Base-by-base conservation (phyloP, 2,113 vertebrate genomes). In the Macroglossus sobrinus region DNA sequence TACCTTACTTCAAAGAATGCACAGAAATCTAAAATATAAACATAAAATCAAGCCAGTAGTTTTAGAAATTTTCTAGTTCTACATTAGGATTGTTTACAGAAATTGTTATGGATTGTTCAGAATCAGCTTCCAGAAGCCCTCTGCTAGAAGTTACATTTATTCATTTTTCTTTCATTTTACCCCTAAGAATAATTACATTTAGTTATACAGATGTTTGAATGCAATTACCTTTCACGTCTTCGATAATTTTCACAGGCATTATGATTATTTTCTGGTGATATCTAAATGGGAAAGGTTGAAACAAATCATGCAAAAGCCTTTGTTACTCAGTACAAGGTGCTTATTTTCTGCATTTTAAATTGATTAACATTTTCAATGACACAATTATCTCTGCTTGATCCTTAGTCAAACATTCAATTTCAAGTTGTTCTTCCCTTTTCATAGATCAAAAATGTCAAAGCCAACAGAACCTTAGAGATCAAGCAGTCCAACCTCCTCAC, bases 1-100 rank as follows among this genome's bases (percentile, higher is more conserved):
- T 89, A 84, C n/a, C 53, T 72, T 72, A 71, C 50, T 55, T 74
- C 30, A 85, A 5, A 50, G 57, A 57, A 61, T 40, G 22, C n/a
- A 72, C 21, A 4, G 14, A 69, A 89, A 47, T 82, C 59, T 82
- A 55, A 81, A 80, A 89, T 75, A 4, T 78, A 87, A 90, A 91
- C 76, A 30, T 59, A 79, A 94, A 82, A 86, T 40, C 12, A 64
- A 89, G 26, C 59, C 21, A 53, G 43, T 7, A 93, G 50, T 82
- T 96, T 92, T 89, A 98, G 98, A 0, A 0, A 8, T 96, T 61
- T 0, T 64, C 74, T 92, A 97, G 96, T 86, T 97, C 81, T 1
- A 97, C 95, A 94, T 97, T 98, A 55, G 96, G 97, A 91, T 98
- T 99, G 14, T 97, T 96, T 84, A 99, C 97, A 71, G 98, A 99